phyloP scores from a whole-genome alignment of 1,140 invertebrate species.

The Scaptomyza montana region DNA sequence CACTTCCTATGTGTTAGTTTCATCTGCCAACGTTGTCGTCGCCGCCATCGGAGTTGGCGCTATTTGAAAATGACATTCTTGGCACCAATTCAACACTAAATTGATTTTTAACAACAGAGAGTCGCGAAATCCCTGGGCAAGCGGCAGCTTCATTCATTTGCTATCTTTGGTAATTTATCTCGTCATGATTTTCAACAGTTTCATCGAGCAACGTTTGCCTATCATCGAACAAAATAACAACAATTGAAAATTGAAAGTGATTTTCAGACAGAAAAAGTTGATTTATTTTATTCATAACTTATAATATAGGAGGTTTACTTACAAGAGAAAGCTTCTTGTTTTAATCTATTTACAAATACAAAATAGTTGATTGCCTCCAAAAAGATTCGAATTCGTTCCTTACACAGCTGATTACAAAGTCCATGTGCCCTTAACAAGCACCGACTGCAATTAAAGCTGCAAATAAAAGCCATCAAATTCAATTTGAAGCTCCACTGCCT shows the following conservation, averaged over 20 bases:
- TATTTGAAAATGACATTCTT: constrained; percentile 64
- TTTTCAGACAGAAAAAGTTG: too few species aligned
- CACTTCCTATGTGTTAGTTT: constrained; percentile 53
- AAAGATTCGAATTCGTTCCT: too few species aligned
- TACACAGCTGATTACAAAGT: constrained; percentile 2
- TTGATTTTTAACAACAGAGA: constrained; percentile 71
- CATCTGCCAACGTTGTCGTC: constrained; percentile 3
- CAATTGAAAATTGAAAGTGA: not conserved
- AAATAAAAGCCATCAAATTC: constrained; percentile 60
- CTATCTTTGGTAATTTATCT: constrained; percentile 77
- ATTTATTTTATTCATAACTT: too few species aligned
- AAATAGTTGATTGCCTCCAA: too few species aligned
- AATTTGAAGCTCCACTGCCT: constrained; percentile 38
- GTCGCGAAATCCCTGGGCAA: not conserved
- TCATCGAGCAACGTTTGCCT: constrained; percentile 53
- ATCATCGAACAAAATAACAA: constrained; percentile 19
- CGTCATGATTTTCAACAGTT: constrained; percentile 64
- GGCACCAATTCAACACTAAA: constrained; percentile 77
- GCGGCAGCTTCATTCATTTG: constrained; percentile 37
- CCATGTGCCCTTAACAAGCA: constrained; percentile 17
- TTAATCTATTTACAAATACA: too few species aligned
- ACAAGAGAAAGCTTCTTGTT: too few species aligned
- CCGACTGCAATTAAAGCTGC: constrained; percentile 56
- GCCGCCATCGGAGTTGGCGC: not conserved
- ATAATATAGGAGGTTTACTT: too few species aligned